Base-by-base conservation (phyloP, 1,140 invertebrate genomes). In the Drosophila asahinai region DNA sequence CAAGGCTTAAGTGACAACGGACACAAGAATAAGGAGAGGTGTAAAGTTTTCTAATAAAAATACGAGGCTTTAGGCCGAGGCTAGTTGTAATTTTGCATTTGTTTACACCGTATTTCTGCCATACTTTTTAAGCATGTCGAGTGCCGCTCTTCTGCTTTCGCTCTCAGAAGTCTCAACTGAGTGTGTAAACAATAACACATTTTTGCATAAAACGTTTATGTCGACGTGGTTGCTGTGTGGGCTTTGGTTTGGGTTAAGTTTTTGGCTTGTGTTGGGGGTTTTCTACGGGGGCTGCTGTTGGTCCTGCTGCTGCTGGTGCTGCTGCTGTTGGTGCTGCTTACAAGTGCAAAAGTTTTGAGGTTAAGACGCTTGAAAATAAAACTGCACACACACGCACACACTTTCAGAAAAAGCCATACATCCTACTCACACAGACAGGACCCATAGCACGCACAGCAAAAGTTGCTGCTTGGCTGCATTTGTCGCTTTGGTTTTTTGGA, bases 281-380 rank as follows among this genome's bases (percentile, higher is more conserved):
- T n/a, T 27, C 19, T 51, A 9, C 11, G 22, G 25, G 25, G n/a
- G 2, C 19, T 54, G 30, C 27, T 33, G 30, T 4, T 45, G 60
- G 22, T 25, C 22, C 22, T 25, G 59, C 38, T 40, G 25, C 5
- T 52, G 73, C 11, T 27, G 40, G 11, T 19, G 14, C 5, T 42
- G 58, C 38, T 55, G 42, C 17, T 42, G 47, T 12, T 51, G 72
- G 61, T 84, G 73, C 81, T 80, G 63, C 63, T 82, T 80, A 73
- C 70, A 83, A 83, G 83, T 83, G 84, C 67, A 72, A 77, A 87
- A 89, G 77, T 87, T 87, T 87, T 87, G 81, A 87, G 83, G 84
- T 81, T 87, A 89, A 89, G 83, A 89, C 73, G 84, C 84, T 87
- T 87, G 48, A 87, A 80, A 82, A 89, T 83, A 71, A 81, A 77